These are phyloP conservation scores for Mungos mungo DNA, from an alignment of 2,113 vertebrate genomes.

Conservation along the genomic window DNA sequence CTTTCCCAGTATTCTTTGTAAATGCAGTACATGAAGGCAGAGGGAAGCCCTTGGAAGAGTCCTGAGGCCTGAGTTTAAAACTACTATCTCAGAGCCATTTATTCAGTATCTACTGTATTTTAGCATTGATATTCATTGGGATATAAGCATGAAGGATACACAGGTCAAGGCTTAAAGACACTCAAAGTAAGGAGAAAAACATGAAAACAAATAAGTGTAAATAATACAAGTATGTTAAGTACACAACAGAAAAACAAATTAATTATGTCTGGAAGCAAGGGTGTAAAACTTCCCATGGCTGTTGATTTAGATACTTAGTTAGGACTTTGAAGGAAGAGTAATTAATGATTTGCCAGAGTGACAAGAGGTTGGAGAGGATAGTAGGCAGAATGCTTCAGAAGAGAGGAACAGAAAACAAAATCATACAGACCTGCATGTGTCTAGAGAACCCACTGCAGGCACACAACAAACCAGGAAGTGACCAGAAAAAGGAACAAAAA, in stretches of 20 bases:
- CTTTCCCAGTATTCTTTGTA: background rate
- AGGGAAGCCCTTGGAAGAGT: background rate
- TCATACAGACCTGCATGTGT: background rate
- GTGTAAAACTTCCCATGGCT: background rate
- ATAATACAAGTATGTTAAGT: background rate
- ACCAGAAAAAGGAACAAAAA: background rate
- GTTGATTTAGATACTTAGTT: background rate
- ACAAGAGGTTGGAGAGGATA: too few species aligned
- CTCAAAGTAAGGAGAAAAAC: background rate
- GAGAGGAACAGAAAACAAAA: background rate
- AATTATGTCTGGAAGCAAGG: background rate
- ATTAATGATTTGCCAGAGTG: background rate
- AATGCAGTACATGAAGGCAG: background rate
- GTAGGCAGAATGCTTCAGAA: background rate
- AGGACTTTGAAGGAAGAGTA: background rate
- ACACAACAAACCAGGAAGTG: background rate
- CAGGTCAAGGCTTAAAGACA: background rate
- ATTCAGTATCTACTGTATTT: background rate
- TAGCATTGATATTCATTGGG: background rate
- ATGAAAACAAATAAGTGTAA: background rate
- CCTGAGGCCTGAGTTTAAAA: background rate
- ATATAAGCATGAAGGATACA: background rate
- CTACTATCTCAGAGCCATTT: background rate
- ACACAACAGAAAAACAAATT: background rate
- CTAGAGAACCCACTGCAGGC: too few species aligned